Conservation (phyloP, 2,888 invertebrate species). For the Melinopterus prodromus region DNA sequence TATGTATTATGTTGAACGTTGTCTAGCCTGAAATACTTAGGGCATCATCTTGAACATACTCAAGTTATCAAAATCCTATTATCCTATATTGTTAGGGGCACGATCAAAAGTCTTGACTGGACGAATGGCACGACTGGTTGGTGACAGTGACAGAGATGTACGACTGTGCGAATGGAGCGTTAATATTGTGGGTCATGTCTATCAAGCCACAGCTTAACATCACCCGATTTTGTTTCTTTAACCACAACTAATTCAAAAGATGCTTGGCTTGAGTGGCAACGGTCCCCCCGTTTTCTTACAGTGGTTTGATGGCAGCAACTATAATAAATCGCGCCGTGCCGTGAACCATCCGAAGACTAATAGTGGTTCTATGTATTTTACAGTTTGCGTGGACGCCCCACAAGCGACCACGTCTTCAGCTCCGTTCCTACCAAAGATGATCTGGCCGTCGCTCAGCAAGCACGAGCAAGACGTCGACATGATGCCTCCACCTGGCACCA, state of each 20-base stretch:
- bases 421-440: slow-evolving; percentile 51
- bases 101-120: slow-evolving; percentile 41
- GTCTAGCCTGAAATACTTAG: slow-evolving; percentile 54
- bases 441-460: slow-evolving; percentile 60
- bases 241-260: not conserved
- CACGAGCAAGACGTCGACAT: slow-evolving; percentile 68
- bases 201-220: slow-evolving; percentile 54
- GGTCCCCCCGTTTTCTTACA: slow-evolving; percentile 57
- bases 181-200: slow-evolving; percentile 61
- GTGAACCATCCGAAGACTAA: slow-evolving; percentile 50
- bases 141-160: slow-evolving; percentile 45
- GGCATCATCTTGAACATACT: slow-evolving; percentile 45
- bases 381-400: slow-evolving; percentile 54
- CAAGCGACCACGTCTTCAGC: slow-evolving; percentile 34
- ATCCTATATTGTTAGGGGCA: slow-evolving; percentile 51
- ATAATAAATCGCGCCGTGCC: slow-evolving; percentile 43
- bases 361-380: slow-evolving; percentile 55
- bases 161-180: slow-evolving; percentile 53
- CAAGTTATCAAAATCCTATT: slow-evolving; percentile 36
- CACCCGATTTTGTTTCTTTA: not conserved
- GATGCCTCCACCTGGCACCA: slow-evolving; percentile 75
- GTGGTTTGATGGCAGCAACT: slow-evolving; percentile 59
- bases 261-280: slow-evolving; percentile 58
- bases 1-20: slow-evolving; percentile 31
- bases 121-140: slow-evolving; percentile 42